Conservation (phyloP, 2,113 vertebrate genomes). For the western clawed frog (Xenopus tropicalis) region DNA sequence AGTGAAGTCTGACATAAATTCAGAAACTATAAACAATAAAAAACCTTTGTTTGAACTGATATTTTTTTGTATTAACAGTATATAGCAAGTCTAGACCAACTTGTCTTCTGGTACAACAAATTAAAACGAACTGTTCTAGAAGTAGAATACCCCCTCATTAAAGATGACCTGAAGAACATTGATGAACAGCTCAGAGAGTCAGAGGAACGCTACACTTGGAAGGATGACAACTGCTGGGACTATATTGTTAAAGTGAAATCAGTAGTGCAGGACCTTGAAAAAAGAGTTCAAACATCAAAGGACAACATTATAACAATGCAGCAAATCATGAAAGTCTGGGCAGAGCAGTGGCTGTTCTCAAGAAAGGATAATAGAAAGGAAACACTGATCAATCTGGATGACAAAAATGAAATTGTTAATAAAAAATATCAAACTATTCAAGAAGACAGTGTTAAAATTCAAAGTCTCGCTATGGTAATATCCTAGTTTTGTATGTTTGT, state of each 20-base stretch:
- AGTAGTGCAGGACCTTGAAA: constrained; percentile 55
- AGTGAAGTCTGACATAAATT: too few relatives aligned
- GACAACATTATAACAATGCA: constrained; percentile 63
- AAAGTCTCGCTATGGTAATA: constrained; percentile 66
- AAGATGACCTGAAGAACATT: constrained; percentile 58
- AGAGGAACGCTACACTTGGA: constrained; percentile 62
- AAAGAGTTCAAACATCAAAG: constrained; percentile 63
- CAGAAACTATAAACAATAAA: too few relatives aligned
- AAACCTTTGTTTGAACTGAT: too few relatives aligned
- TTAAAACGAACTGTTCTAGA: constrained; percentile 68
- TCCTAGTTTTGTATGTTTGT: neutral
- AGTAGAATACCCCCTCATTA: constrained; percentile 68
- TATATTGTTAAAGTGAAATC: constrained; percentile 61
- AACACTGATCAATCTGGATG: constrained; percentile 62
- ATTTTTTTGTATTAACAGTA: constrained; percentile 52
- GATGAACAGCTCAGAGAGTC: constrained; percentile 63
- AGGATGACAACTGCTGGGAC: constrained; percentile 60
- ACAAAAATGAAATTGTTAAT: constrained; percentile 60
- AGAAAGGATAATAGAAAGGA: constrained; percentile 70
- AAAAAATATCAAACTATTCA: constrained; percentile 65
- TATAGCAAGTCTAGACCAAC: constrained; percentile 65
- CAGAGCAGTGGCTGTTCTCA: constrained; percentile 63
- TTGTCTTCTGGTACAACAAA: constrained; percentile 70
- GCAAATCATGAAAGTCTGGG: constrained; percentile 65
- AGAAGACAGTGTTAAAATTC: constrained; percentile 65